Percentiles rank a stretch among this genome's conserved stretches.
These are phyloP conservation scores for Lamellibrachia luymesi DNA, from an alignment of 1,140 invertebrate genomes.

Conservation along the genomic window DNA sequence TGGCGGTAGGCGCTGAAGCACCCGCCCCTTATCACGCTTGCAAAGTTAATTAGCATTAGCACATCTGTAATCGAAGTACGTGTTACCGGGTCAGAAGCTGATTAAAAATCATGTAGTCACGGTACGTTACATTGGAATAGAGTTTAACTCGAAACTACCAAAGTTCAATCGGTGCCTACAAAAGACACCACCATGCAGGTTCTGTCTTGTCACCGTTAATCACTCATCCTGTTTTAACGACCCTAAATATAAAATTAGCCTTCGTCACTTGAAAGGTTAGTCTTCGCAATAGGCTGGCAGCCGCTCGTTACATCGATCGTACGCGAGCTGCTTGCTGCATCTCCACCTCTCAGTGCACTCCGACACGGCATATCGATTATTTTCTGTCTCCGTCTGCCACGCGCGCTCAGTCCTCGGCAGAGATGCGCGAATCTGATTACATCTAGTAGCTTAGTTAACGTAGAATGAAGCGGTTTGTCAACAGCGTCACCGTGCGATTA, in stretches of 20 bases:
- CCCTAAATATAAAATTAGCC: not conserved
- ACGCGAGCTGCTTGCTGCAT: not conserved
- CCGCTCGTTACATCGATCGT: not conserved
- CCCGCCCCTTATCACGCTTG: not conserved
- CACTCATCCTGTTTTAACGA: not conserved
- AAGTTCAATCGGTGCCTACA: not conserved
- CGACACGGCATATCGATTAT: not conserved
- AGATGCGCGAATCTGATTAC: not conserved
- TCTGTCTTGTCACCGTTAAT: not conserved
- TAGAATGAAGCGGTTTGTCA: not conserved
- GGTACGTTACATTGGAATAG: not conserved
- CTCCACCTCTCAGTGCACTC: not conserved
- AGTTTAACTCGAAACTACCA: not conserved
- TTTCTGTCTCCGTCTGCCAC: not conserved
- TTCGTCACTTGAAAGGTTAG: not conserved
- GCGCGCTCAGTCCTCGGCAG: not conserved
- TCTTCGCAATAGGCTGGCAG: not conserved
- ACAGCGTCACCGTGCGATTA: no score
- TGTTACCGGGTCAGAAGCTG: not conserved
- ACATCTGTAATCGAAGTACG: not conserved
- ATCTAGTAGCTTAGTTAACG: not conserved
- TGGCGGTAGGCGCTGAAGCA: not conserved
- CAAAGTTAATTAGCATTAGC: not conserved
- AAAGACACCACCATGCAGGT: not conserved
- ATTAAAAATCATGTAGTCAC: not conserved